Percentiles rank a stretch among this genome's conserved stretches.
Evolutionary conservation across 64 coral and sea anemone genomes (phyloP).

Genomic region (Montipora capricornis): DNA sequence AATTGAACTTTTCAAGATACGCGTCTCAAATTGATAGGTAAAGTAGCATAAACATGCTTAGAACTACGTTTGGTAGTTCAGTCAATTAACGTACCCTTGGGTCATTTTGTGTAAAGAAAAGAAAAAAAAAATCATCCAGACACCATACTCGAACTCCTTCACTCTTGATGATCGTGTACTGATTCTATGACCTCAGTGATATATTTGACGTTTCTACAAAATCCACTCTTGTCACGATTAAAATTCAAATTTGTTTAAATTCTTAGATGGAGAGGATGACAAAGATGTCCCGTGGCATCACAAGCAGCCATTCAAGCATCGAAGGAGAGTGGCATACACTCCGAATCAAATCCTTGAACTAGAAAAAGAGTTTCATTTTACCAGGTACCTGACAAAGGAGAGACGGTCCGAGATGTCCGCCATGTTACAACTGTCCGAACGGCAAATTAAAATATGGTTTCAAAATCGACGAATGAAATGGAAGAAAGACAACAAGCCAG

Average conservation of each 20-base stretch:
- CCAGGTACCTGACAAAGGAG: constrained; percentile 50
- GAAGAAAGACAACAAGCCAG: constrained; percentile 79
- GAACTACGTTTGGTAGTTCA: constrained; percentile 5
- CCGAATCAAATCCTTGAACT: constrained; percentile 70
- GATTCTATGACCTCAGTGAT: background rate
- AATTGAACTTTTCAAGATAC: background rate
- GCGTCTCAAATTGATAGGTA: background rate
- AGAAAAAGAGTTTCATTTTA: constrained; percentile 79
- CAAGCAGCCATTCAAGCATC: constrained; percentile 80
- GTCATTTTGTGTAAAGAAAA: constrained; percentile 15
- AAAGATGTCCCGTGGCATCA: constrained; percentile 70
- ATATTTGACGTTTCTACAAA: background rate
- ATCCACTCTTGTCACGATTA: background rate
- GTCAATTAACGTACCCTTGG: constrained; percentile 13
- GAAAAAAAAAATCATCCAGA: background rate
- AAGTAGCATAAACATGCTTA: background rate
- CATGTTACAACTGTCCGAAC: constrained; percentile 49
- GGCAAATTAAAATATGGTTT: constrained; percentile 86
- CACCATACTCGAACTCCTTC: background rate
- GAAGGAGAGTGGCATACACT: constrained; percentile 79
- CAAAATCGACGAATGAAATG: constrained; percentile 83
- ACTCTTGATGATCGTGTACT: background rate
- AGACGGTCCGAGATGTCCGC: constrained; percentile 63
- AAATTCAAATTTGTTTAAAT: constrained; percentile 25
- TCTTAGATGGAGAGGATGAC: constrained; percentile 55